Evolutionary conservation across 2,113 vertebrate species (phyloP).

Genomic region (Megaceryle torquata): DNA sequence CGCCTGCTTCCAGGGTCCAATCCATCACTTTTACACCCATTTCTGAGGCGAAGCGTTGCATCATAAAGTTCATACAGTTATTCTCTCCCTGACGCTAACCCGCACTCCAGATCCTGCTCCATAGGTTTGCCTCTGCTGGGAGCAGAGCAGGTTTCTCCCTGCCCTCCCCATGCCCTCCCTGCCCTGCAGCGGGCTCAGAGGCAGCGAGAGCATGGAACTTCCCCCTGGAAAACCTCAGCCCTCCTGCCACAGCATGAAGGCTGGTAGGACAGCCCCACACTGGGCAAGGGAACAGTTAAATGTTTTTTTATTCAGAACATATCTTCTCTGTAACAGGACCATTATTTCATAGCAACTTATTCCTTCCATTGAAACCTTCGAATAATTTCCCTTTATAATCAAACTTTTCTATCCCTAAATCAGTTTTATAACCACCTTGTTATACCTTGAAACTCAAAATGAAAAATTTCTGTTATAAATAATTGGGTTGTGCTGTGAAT

Average conservation of each 20-base stretch:
- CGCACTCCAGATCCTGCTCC: rapidly evolving
- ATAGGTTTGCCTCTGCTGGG: not conserved
- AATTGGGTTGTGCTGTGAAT: constrained; percentile 39
- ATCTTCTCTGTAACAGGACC: not conserved
- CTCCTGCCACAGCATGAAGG: rapidly evolving
- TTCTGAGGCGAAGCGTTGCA: not conserved
- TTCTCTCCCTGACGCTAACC: not conserved
- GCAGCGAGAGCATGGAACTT: not conserved
- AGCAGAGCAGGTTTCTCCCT: not conserved
- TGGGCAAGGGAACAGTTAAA: not conserved
- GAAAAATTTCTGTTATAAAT: constrained; percentile 57
- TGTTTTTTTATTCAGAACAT: not conserved
- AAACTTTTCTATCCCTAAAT: constrained; percentile 63
- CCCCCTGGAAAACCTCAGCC: not conserved
- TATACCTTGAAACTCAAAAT: constrained; percentile 53
- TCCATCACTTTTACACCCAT: not conserved
- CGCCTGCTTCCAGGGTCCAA: not conserved
- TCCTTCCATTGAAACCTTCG: not conserved
- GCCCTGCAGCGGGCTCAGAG: not conserved
- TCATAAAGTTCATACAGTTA: not conserved
- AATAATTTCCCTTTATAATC: constrained; percentile 63
- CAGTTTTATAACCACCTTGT: constrained; percentile 62
- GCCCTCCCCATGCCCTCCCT: not conserved
- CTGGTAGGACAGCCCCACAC: rapidly evolving
- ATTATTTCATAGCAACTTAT: constrained; percentile 31